phyloP scores from a whole-genome alignment of 2,888 invertebrate genomes.

The Sialis lutaria region DNA sequence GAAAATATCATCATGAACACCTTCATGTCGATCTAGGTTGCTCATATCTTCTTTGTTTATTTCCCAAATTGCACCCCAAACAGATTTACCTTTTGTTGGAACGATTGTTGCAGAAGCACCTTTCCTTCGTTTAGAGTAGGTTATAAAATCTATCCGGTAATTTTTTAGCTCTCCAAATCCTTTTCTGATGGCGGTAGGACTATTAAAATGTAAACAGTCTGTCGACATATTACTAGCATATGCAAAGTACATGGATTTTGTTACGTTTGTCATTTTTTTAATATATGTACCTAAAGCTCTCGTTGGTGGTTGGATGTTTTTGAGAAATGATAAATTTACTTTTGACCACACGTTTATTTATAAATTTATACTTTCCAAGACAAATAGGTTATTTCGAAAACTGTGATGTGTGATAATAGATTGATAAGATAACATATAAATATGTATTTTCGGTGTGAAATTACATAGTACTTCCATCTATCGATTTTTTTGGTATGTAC shows the following conservation, averaged over 20 bases:
- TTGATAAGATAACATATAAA: no score
- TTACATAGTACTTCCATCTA: no score
- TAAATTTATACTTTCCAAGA: no score
- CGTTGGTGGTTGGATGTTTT: no score
- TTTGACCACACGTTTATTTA: no score
- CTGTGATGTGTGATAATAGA: no score
- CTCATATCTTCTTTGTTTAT: slow-evolving; percentile 40
- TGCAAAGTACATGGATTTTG: slow-evolving; percentile 63
- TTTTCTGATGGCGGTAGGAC: slow-evolving; percentile 53
- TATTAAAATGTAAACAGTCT: slow-evolving; percentile 62
- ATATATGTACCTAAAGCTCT: no score
- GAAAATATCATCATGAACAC: slow-evolving; percentile 51
- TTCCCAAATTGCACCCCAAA: slow-evolving; percentile 72
- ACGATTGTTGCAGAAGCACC: slow-evolving; percentile 77
- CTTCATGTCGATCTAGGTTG: slow-evolving; percentile 63
- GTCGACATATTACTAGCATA: slow-evolving; percentile 78
- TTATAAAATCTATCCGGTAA: slow-evolving; percentile 51
- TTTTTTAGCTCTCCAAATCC: slow-evolving; percentile 52
- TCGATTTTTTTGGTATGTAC: no score
- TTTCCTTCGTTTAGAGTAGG: slow-evolving; percentile 49
- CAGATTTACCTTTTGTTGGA: slow-evolving; percentile 31
- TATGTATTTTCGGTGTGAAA: no score
- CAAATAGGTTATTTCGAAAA: no score
- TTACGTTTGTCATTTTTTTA: slow-evolving; percentile 11
- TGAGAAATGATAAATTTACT: no score